Percentiles rank a stretch among this genome's conserved stretches.
Conservation (phyloP, 1,140 invertebrate species). For the Listronotus bonariensis region DNA sequence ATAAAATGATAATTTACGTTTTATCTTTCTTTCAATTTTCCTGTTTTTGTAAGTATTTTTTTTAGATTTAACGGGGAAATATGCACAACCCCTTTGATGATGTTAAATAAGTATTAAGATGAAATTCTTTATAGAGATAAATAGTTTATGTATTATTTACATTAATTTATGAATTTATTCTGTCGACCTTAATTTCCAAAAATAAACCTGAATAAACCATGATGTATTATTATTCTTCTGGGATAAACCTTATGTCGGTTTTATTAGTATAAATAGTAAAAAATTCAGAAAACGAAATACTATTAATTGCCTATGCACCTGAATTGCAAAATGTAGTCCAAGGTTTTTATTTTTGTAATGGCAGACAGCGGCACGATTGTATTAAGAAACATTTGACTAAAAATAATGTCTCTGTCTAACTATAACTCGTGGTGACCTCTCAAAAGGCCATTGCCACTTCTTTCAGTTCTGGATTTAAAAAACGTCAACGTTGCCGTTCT, state of each 20-base stretch:
- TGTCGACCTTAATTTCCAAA: background rate
- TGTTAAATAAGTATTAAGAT: too few species aligned
- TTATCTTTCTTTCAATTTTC: too few species aligned
- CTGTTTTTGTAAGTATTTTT: too few species aligned
- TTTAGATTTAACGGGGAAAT: too few species aligned
- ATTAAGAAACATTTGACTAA: conserved; percentile 35
- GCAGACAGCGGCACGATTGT: conserved; percentile 6
- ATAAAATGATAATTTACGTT: too few species aligned
- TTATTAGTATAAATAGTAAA: conserved; percentile 1
- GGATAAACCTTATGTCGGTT: too few species aligned
- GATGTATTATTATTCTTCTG: background rate
- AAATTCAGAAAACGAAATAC: background rate
- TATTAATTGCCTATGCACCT: conserved; percentile 13
- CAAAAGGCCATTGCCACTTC: conserved; percentile 40
- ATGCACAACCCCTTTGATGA: too few species aligned
- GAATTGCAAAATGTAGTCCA: conserved; percentile 37
- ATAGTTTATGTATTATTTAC: too few species aligned
- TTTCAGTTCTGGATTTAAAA: conserved; percentile 16
- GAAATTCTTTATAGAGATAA: too few species aligned
- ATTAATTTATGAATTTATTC: too few species aligned
- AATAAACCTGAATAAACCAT: background rate
- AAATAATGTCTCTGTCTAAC: conserved; percentile 39
- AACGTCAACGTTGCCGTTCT: conserved; percentile 8
- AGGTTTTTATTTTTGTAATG: conserved; percentile 37
- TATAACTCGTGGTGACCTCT: conserved; percentile 37